phyloP scores from a whole-genome alignment of 2,888 invertebrate species.

The Papilio protenor region DNA sequence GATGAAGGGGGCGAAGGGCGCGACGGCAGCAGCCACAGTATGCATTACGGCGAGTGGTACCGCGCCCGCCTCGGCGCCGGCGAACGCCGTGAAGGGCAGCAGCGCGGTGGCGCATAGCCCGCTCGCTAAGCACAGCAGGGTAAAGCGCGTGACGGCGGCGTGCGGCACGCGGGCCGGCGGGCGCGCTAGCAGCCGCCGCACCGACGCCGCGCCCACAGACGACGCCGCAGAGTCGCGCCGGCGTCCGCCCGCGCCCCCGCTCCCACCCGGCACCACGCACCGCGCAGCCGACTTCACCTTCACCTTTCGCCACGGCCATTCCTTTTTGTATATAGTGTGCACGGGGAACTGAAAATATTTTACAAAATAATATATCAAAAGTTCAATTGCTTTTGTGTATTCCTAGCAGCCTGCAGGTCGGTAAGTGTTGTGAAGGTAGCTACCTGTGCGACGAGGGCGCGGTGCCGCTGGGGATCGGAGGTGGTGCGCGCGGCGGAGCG shows the following conservation, averaged over 20 bases:
- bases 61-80: constrained; percentile 84
- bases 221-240: constrained; percentile 89
- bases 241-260: constrained; percentile 59
- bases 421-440: background rate
- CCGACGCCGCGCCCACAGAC: constrained; percentile 90
- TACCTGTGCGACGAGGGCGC: constrained; percentile 68
- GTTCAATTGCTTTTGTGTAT: background rate
- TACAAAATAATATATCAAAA: background rate
- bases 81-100: constrained; percentile 83
- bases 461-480: constrained; percentile 77
- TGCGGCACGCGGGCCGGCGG: constrained; percentile 79
- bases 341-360: constrained; percentile 69
- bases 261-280: constrained; percentile 49
- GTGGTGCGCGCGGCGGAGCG: constrained; percentile 73
- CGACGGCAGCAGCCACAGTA: constrained; percentile 84
- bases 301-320: constrained; percentile 79
- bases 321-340: constrained; percentile 75
- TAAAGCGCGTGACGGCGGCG: constrained; percentile 76
- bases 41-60: constrained; percentile 86
- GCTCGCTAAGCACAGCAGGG: constrained; percentile 84
- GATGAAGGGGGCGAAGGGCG: constrained; percentile 76
- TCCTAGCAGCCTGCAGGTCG: background rate
- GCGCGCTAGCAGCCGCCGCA: constrained; percentile 87
- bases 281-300: constrained; percentile 64
- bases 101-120: constrained; percentile 87